These are phyloP conservation scores for Aleadryas rufinucha DNA, from an alignment of 2,113 vertebrate species.

Conservation along the genomic window DNA sequence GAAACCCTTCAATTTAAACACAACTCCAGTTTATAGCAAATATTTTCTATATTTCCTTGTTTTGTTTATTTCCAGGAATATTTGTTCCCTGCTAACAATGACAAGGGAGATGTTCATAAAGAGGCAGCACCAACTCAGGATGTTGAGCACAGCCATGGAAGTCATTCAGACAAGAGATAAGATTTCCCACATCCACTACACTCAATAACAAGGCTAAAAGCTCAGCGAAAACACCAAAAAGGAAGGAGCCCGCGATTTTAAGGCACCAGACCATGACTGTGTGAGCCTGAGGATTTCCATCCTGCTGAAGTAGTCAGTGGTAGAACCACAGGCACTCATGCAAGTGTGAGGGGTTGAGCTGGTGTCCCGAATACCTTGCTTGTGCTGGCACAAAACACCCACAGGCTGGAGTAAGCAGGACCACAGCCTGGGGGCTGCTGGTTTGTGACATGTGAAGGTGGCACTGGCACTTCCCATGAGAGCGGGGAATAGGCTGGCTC, in stretches of 20 bases:
- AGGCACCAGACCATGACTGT: neutral
- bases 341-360: neutral
- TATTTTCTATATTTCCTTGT: conserved; percentile 46
- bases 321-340: neutral
- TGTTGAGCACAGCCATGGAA: conserved; percentile 30
- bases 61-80: conserved; percentile 40
- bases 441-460: neutral
- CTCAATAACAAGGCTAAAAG: neutral
- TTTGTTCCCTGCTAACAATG: conserved; percentile 44
- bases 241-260: neutral
- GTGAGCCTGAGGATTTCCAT: neutral
- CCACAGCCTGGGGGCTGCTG: neutral
- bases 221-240: neutral
- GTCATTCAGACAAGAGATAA: conserved; percentile 42
- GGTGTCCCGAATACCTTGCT: fast-evolving
- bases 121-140: conserved; percentile 30
- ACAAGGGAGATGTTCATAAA: neutral
- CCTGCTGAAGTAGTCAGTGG: neutral
- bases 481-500: neutral
- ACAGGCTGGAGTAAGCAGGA: neutral
- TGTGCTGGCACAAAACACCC: neutral
- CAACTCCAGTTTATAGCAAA: neutral
- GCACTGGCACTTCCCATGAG: fast-evolving
- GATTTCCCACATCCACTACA: conserved; percentile 12
- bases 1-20: conserved; percentile 6